phyloP scores from a whole-genome alignment of 2,113 vertebrate species.

The Ictalurus furcatus region DNA sequence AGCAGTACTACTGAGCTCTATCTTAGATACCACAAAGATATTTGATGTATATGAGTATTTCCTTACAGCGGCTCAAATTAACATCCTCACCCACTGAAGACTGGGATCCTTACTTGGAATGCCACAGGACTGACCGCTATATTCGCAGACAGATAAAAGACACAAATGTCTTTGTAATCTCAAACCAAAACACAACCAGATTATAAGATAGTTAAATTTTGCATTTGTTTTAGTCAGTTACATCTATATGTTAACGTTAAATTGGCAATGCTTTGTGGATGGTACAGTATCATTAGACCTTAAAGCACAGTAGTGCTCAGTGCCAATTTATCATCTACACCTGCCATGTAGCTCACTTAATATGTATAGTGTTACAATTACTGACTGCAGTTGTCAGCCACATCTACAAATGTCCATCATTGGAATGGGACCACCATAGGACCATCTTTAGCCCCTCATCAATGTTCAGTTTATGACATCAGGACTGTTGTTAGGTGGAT shows the following conservation, averaged over 20 bases:
- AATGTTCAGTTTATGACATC: not conserved
- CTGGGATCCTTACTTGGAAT: constrained; percentile 87
- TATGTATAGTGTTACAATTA: not conserved
- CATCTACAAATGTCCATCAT: not conserved
- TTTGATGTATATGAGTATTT: constrained; percentile 18
- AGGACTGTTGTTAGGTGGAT: not conserved
- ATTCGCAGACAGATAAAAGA: constrained; percentile 39
- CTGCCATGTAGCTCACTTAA: not conserved
- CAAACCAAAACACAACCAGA: constrained; percentile 47
- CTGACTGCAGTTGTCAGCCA: not conserved
- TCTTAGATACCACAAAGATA: not conserved
- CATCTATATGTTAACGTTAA: not conserved
- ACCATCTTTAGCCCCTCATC: no score
- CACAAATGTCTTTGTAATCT: constrained; percentile 57
- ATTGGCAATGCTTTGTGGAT: not conserved
- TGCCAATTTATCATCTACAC: not conserved
- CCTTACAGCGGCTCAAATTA: constrained; percentile 76
- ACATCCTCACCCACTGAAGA: constrained; percentile 77
- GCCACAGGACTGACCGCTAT: constrained; percentile 84
- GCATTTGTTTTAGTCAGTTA: not conserved
- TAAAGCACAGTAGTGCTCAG: not conserved
- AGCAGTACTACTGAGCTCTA: not conserved
- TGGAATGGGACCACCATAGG: no score
- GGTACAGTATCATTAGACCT: not conserved
- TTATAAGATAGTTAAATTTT: not conserved